phyloP scores from a whole-genome alignment of 2,888 invertebrate species.

The Drosophila helvetica region DNA sequence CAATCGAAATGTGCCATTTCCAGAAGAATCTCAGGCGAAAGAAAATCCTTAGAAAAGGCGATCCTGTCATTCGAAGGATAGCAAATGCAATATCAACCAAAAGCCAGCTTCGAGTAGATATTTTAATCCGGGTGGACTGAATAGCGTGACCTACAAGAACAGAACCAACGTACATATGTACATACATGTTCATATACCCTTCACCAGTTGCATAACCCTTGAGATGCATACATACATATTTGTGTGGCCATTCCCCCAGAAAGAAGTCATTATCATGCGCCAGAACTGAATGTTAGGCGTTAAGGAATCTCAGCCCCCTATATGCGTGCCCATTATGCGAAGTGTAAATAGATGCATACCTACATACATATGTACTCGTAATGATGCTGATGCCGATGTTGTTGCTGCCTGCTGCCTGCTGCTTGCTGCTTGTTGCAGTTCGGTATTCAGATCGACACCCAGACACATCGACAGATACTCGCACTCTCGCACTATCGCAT shows the following conservation, averaged over 20 bases:
- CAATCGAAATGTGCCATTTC: too few relatives aligned
- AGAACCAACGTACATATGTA: too few relatives aligned
- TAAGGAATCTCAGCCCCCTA: conserved; percentile 7
- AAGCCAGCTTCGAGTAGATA: background rate
- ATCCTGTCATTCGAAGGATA: too few relatives aligned
- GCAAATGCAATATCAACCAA: too few relatives aligned
- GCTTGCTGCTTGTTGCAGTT: conserved; percentile 43
- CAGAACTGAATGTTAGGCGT: background rate
- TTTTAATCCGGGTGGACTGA: background rate
- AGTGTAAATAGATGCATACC: conserved; percentile 22
- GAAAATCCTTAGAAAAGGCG: too few relatives aligned
- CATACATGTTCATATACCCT: too few relatives aligned
- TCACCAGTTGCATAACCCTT: background rate
- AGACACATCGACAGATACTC: conserved; percentile 49
- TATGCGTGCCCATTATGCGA: conserved; percentile 20
- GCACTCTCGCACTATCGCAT: conserved; percentile 16
- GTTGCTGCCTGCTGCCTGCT: background rate
- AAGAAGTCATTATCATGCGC: background rate
- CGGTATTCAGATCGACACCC: conserved; percentile 78
- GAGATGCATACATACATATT: background rate
- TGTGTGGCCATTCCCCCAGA: background rate
- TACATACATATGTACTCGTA: background rate
- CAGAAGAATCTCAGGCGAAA: too few relatives aligned
- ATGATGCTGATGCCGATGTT: conserved; percentile 14
- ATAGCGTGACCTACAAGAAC: background rate